Base-by-base conservation (phyloP, 1,140 invertebrate species). In the Drosophila rhopaloa region DNA sequence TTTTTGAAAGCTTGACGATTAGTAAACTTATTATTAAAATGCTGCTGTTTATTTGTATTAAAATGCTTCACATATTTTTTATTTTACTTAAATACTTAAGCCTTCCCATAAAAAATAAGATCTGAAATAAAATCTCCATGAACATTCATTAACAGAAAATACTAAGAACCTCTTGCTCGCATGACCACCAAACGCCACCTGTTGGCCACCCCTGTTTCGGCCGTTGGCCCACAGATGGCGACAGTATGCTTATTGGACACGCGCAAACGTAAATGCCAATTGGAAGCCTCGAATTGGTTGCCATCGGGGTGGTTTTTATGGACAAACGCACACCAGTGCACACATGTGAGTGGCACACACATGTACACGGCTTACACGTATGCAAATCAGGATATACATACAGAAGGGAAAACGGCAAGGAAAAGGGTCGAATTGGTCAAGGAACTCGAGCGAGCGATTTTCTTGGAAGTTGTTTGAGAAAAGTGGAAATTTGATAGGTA, bases 241-340 rank as follows among this genome's bases (percentile, higher is more conserved):
- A 57, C 57, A 76, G 10, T 1, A 37, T n/a, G 66, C 84, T 79
- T 70, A 88, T 86, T 83, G 79, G 79, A 79, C 79, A 79, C 84
- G 83, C 83, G 84, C 84, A 89, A 78, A 88, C 67, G 83, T 88
- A 80, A 88, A 86, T 88, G 83, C 83, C 83, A 86, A 86, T 86
- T 83, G 84, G 84, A 86, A 77, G 58, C 37, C 79, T 70, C 35
- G 79, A 76, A 79, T 79, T 67, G 61, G 68, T 63, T 60, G 54
- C 47, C 63, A 67, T 85, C 53, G 65, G 82, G 81, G 81, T 85
- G 81, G 81, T 70, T 85, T 85, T 81, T 70, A 63, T 79, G 75
- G 51, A 35, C 55, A 55, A 40, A 38, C 48, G 37, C 43, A 40
- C 53, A 57, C 48, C 48, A 51, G 8, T 16, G 29, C 59, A 57